These are phyloP conservation scores for Thereva nobilitata DNA, from an alignment of 2,888 invertebrate species.

Conservation along the genomic window DNA sequence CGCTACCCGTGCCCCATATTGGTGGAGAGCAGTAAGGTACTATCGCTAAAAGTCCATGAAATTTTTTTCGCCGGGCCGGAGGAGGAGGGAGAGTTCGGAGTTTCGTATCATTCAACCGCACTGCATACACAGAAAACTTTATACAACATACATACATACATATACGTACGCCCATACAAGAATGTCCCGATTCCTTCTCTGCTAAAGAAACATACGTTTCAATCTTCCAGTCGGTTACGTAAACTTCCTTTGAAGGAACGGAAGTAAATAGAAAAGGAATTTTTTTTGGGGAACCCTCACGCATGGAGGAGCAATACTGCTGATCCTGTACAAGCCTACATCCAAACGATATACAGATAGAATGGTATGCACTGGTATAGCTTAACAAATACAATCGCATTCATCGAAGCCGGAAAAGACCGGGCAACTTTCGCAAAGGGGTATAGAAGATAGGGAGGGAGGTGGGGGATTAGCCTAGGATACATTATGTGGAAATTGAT, in stretches of 20 bases:
- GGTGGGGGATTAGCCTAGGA: slow-evolving; percentile 26
- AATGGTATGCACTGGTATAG: too few species aligned
- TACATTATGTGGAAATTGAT: slow-evolving; percentile 41
- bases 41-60: slow-evolving; percentile 34
- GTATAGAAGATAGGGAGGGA: slow-evolving; percentile 12
- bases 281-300: slow-evolving; percentile 20
- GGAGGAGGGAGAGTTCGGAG: neutral
- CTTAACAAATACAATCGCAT: too few species aligned
- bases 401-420: too few species aligned
- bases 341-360: too few species aligned
- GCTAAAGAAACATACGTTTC: slow-evolving; percentile 34
- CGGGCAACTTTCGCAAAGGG: slow-evolving; percentile 11
- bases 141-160: too few species aligned
- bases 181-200: slow-evolving; percentile 7
- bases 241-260: slow-evolving; percentile 32
- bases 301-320: slow-evolving; percentile 9
- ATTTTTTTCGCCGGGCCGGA: neutral
- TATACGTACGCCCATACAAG: neutral
- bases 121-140: too few species aligned
- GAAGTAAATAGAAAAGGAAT: slow-evolving; percentile 30
- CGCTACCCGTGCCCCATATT: too few species aligned
- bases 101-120: too few species aligned
- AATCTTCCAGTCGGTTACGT: slow-evolving; percentile 40
- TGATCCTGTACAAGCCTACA: too few species aligned
- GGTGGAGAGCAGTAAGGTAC: slow-evolving; percentile 4